Evolutionary conservation across 2,888 invertebrate genomes (phyloP).

Genomic region (Aphodius granarius): DNA sequence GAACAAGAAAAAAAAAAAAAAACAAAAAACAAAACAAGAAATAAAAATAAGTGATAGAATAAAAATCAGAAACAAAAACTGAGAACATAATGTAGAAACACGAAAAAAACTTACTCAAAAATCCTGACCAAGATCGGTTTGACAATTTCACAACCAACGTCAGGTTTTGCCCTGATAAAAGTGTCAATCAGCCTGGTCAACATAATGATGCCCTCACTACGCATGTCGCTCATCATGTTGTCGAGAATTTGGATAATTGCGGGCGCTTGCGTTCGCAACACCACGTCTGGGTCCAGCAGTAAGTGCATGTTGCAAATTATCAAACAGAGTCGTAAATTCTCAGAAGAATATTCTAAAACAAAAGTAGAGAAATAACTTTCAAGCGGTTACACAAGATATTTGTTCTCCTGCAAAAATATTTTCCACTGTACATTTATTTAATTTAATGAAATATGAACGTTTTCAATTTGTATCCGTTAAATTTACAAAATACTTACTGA

Average conservation of each 20-base stretch:
- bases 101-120: conserved; percentile 56
- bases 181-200: conserved; percentile 76
- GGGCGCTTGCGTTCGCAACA: conserved; percentile 71
- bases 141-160: conserved; percentile 72
- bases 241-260: conserved; percentile 71
- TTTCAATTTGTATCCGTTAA: too few relatives aligned
- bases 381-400: too few relatives aligned
- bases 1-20: background rate
- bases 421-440: background rate
- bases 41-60: too few relatives aligned
- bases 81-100: background rate
- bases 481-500: background rate
- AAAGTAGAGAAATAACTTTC: too few relatives aligned
- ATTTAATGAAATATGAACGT: background rate
- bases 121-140: conserved; percentile 64
- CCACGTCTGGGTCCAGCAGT: conserved; percentile 76
- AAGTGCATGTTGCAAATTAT: conserved; percentile 83
- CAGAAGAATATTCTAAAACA: conserved; percentile 77
- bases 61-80: too few relatives aligned
- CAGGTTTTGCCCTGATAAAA: conserved; percentile 73
- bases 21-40: too few relatives aligned
- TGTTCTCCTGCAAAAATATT: background rate
- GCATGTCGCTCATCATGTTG: conserved; percentile 76
- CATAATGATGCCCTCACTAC: conserved; percentile 71
- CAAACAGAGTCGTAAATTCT: conserved; percentile 77